These are phyloP conservation scores for Thalassoma bifasciatum DNA, from an alignment of 2,113 vertebrate species.

Conservation along the genomic window DNA sequence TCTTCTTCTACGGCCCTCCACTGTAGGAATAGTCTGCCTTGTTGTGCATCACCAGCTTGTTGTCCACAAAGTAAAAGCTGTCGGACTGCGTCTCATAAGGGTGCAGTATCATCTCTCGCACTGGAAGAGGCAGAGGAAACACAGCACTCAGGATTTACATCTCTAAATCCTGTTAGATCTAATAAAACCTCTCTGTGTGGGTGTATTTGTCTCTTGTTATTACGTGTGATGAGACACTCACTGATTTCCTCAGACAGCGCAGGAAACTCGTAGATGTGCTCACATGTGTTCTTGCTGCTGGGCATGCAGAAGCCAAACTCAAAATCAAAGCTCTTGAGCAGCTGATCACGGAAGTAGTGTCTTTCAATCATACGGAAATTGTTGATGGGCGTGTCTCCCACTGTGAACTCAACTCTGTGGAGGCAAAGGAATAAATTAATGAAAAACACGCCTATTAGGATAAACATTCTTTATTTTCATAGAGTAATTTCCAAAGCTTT, in stretches of 20 bases:
- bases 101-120: conserved; percentile 95
- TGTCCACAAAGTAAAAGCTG: conserved; percentile 99
- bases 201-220: conserved; percentile 20
- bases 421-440: conserved; percentile 5
- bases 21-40: conserved; percentile 99
- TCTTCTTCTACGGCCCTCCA: conserved; percentile 86
- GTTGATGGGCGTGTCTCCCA: conserved; percentile 95
- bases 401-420: conserved; percentile 96
- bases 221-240: conserved; percentile 77
- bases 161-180: conserved; percentile 1
- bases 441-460: too few relatives aligned
- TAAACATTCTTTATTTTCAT: too few relatives aligned
- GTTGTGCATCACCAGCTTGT: conserved; percentile 99
- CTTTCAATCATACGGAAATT: conserved; percentile 99
- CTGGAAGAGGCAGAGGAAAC: conserved; percentile 74
- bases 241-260: conserved; percentile 96
- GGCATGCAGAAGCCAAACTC: conserved; percentile 99
- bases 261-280: conserved; percentile 98
- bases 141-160: conserved; percentile 1
- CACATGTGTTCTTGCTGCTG: conserved; percentile 98
- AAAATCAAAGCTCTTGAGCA: conserved; percentile 98
- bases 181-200: background rate
- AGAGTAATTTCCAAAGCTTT: too few relatives aligned
- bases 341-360: conserved; percentile 95
- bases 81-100: conserved; percentile 98